Base-by-base conservation (phyloP, 2,797 vertebrate genomes). In the Danio tinwini region DNA sequence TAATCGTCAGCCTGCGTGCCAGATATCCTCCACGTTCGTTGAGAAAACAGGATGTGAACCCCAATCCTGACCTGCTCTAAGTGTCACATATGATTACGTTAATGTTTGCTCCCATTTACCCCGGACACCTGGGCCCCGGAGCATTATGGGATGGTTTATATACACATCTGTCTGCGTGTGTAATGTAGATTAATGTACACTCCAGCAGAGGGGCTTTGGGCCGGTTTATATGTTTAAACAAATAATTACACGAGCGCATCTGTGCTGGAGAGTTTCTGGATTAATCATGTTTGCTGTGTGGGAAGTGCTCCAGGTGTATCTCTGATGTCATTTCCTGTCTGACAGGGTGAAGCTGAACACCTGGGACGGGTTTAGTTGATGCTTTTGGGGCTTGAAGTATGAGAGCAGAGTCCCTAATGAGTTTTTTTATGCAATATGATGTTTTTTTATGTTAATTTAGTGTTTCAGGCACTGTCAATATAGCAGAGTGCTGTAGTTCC, bases 291-390 rank as follows among this genome's bases (percentile, higher is more conserved):
- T 40, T 37, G 52, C 12, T 13, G 62, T 6, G 63, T 56, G 52
- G 56, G 63, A 67, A 14, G 1, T 7, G 62, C 29, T 59, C 65
- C 76, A 78, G 76, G 76, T 70, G 76, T 76, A 9, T 13, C 13
- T 21, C 76, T 78, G 65, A 70, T 70, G 65, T 78, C 45, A 78
- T 78, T 50, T 78, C 65, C 65, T 70, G 7, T 70, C 7, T 12
- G 55, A 7, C 29, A 37, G 68, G 19, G 12, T 65, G 12, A 65
- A 45, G 8, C 0, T 14, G 61, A 50, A 58, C 65, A 69, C 64
- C 65, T 78, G 65, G 76, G 29, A 70, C 44, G 65, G 45, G 12
- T 61, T 52, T 59, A 52, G 19, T 7, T 52, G 37, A 52, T 16
- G 49, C 29, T 63, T 75, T 63, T 19, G 3, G 9, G 21, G 39